These are phyloP conservation scores for Acrossocheilus wenchowensis DNA, from an alignment of 2,797 vertebrate species.

Conservation along the genomic window DNA sequence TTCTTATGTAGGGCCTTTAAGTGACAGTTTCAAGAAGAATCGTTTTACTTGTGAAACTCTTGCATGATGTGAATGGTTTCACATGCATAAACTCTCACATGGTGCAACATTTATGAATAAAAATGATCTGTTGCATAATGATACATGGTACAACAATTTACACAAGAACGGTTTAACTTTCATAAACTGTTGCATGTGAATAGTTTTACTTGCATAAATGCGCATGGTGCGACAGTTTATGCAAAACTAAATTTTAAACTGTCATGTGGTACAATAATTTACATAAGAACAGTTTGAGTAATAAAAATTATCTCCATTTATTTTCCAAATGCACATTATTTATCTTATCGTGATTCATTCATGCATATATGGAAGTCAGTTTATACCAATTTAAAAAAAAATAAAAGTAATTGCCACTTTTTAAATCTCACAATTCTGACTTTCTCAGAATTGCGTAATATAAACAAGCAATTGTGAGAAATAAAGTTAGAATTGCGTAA, in stretches of 20 bases:
- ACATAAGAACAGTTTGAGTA: not conserved
- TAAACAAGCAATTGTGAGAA: too few relatives aligned
- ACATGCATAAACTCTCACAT: not conserved
- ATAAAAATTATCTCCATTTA: not conserved
- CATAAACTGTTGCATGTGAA: not conserved
- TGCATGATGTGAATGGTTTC: not conserved
- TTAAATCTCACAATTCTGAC: not conserved
- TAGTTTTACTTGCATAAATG: not conserved
- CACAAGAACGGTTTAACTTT: not conserved
- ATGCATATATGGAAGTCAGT: not conserved
- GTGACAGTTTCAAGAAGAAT: conserved; percentile 47
- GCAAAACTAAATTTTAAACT: not conserved
- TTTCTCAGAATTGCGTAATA: too few relatives aligned
- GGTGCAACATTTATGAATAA: not conserved
- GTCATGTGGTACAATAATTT: not conserved
- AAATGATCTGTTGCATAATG: not conserved
- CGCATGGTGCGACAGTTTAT: not conserved
- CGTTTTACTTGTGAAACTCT: not conserved
- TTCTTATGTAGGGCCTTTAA: conserved; percentile 52
- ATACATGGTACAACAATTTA: not conserved
- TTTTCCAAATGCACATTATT: not conserved
- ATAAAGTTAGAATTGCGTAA: too few relatives aligned
- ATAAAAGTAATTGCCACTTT: not conserved
- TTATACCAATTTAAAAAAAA: not conserved
- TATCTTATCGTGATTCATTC: not conserved